A percentile compares a stretch with the other conserved stretches of the same genome.
Evolutionary conservation across 1,140 invertebrate species (phyloP).

Genomic region (Ostrea denselamellosa): DNA sequence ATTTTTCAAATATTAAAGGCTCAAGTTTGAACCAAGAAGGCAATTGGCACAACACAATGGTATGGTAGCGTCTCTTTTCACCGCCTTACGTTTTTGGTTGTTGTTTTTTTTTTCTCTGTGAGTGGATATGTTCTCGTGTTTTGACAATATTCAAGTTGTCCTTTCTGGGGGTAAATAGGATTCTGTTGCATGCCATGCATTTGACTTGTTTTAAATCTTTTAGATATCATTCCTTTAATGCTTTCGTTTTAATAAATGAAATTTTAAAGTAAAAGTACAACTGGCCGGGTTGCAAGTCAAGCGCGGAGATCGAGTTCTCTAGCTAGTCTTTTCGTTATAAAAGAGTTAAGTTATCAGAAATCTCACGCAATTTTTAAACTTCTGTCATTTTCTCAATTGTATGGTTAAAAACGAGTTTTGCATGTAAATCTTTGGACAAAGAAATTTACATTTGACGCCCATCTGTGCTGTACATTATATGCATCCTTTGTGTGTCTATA

Average conservation of each 20-base stretch:
- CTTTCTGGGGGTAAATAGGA: background rate
- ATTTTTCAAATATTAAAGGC: conserved; percentile 36
- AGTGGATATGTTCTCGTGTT: background rate
- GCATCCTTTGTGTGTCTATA: background rate
- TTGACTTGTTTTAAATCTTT: background rate
- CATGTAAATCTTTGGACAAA: conserved; percentile 5
- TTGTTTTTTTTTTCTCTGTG: background rate
- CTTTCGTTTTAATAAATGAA: conserved; percentile 4
- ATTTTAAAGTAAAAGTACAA: conserved; percentile 8
- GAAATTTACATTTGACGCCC: conserved; percentile 1
- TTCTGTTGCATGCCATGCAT: background rate
- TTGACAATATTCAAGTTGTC: background rate
- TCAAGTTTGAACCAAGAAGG: conserved; percentile 7
- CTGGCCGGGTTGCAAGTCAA: conserved; percentile 15
- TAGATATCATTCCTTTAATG: background rate
- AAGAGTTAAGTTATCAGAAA: background rate
- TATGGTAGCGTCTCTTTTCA: background rate
- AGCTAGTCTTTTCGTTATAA: background rate
- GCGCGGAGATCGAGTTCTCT: conserved; percentile 1
- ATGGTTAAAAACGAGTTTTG: background rate
- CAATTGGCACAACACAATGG: background rate
- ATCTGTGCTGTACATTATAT: background rate
- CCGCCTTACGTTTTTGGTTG: background rate
- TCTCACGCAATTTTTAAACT: background rate
- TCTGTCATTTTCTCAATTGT: conserved; percentile 21